phyloP scores from a whole-genome alignment of 2,888 invertebrate species.

The Dynastes hyllus region DNA sequence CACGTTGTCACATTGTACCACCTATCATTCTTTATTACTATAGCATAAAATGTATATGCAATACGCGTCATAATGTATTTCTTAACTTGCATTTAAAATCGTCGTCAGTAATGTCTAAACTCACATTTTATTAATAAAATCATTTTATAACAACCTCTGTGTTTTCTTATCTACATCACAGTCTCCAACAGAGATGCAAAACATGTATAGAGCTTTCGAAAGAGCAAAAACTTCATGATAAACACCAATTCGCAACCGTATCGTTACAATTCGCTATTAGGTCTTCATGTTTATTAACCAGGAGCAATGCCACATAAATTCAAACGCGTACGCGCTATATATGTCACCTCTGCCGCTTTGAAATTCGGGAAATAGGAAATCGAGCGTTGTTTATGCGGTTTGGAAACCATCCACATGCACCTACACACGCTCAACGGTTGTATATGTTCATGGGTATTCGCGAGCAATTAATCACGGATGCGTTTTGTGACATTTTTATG shows the following conservation, averaged over 20 bases:
- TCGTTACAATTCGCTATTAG: neutral
- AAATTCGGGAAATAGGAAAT: slow-evolving; percentile 38
- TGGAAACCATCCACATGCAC: neutral
- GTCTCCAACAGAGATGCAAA: too few species aligned
- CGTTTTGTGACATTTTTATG: slow-evolving; percentile 68
- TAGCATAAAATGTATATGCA: too few species aligned
- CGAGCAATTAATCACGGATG: slow-evolving; percentile 60
- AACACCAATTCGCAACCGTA: neutral
- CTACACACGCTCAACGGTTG: slow-evolving; percentile 7
- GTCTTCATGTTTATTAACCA: slow-evolving; percentile 21
- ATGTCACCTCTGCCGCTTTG: slow-evolving; percentile 30
- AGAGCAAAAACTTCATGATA: neutral
- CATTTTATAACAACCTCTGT: too few species aligned
- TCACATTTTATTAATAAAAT: too few species aligned
- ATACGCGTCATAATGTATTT: too few species aligned
- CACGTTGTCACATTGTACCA: too few species aligned
- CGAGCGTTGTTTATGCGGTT: slow-evolving; percentile 44
- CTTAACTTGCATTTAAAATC: too few species aligned
- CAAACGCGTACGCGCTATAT: slow-evolving; percentile 14
- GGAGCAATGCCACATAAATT: slow-evolving; percentile 13
- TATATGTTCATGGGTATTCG: slow-evolving; percentile 22
- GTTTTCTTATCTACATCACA: too few species aligned
- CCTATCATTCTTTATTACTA: too few species aligned
- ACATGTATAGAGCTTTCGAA: too few species aligned
- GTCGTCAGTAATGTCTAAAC: too few species aligned